Percentiles rank a stretch among this genome's conserved stretches.
Evolutionary conservation across 2,888 invertebrate genomes (phyloP).

Genomic region (Scelioninae gen. 1): DNA sequence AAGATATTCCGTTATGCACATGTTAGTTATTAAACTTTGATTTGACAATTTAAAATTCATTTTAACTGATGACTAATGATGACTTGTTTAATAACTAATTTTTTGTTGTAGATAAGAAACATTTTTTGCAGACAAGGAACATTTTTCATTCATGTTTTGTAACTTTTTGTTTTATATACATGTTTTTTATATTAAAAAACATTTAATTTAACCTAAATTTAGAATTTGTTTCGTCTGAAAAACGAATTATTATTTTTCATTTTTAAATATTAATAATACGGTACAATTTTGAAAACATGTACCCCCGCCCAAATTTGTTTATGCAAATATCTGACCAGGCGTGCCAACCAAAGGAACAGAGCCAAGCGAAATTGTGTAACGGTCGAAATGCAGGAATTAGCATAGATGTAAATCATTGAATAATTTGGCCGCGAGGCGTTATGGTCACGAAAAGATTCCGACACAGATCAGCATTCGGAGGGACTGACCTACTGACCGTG

Average conservation of each 20-base stretch:
- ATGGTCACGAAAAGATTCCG: slow-evolving; percentile 65
- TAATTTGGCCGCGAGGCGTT: slow-evolving; percentile 65
- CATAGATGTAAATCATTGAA: slow-evolving; percentile 68
- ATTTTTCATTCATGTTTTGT: slow-evolving; percentile 3
- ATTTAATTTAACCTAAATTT: too few species aligned
- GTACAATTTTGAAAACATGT: background rate
- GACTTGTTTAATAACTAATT: slow-evolving; percentile 19
- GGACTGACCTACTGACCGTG: slow-evolving; percentile 71
- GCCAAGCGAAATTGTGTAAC: slow-evolving; percentile 56
- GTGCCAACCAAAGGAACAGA: slow-evolving; percentile 48
- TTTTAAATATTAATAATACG: background rate
- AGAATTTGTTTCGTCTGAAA: too few species aligned
- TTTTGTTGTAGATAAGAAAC: slow-evolving; percentile 4
- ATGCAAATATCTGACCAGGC: slow-evolving; percentile 59
- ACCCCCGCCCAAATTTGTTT: background rate
- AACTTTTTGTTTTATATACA: too few species aligned
- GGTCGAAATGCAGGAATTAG: slow-evolving; percentile 61
- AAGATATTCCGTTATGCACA: too few species aligned
- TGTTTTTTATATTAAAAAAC: too few species aligned
- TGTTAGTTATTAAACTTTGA: too few species aligned
- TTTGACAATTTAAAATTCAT: too few species aligned
- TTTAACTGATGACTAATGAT: background rate
- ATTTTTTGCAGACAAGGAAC: too few species aligned
- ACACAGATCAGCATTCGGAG: slow-evolving; percentile 63
- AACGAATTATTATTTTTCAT: too few species aligned